phyloP scores from a whole-genome alignment of 2,888 invertebrate genomes.

The Acanthacorydalis orientalis region DNA sequence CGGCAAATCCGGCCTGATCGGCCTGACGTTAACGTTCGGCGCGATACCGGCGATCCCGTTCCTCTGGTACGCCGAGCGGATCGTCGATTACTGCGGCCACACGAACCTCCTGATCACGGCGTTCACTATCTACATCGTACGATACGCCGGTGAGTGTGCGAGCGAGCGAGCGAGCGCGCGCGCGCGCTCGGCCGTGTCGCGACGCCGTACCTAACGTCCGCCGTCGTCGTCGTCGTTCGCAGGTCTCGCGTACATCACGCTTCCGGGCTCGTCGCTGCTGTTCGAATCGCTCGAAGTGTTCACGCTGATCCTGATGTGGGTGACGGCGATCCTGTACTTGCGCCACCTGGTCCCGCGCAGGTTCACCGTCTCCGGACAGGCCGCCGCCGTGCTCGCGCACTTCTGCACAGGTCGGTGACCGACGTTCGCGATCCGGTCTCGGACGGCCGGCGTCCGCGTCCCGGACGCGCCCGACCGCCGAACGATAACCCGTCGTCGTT shows the following conservation, averaged over 20 bases:
- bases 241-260: slow-evolving; percentile 39
- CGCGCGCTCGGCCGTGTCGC: too few species aligned
- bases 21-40: slow-evolving; percentile 47
- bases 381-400: slow-evolving; percentile 60
- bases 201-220: too few species aligned
- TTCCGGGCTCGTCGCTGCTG: slow-evolving; percentile 47
- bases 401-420: slow-evolving; percentile 53
- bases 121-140: slow-evolving; percentile 64
- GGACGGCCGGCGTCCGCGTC: too few species aligned
- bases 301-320: slow-evolving; percentile 61
- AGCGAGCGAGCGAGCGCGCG: too few species aligned
- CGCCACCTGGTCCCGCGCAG: slow-evolving; percentile 65
- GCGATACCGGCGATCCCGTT: slow-evolving; percentile 53
- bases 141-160: slow-evolving; percentile 48
- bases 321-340: slow-evolving; percentile 63
- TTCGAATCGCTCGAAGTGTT: slow-evolving; percentile 60
- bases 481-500: neutral
- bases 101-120: slow-evolving; percentile 69
- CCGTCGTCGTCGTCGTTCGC: too few species aligned
- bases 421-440: too few species aligned
- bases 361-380: slow-evolving; percentile 61
- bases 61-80: slow-evolving; percentile 60
- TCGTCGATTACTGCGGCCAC: slow-evolving; percentile 70
- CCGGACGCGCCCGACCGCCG: too few species aligned
- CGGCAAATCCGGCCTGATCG: slow-evolving; percentile 39